A percentile compares a stretch with the other conserved stretches of the same genome.
Conservation (phyloP, 2,888 invertebrate genomes). For the Laothoe populi region DNA sequence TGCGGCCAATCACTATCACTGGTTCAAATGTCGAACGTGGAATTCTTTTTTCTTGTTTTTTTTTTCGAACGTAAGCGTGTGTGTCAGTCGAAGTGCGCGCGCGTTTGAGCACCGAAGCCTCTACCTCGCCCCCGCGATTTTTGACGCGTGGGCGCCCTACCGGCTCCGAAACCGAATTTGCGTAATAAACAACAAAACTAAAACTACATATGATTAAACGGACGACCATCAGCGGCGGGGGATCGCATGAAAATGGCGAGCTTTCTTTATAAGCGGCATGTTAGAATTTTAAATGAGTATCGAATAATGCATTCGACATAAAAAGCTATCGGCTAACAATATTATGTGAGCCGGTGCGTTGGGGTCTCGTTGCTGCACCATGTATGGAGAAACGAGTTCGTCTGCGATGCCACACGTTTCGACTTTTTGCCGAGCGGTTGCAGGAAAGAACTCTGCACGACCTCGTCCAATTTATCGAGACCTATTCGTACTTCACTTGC, state of each 20-base stretch:
- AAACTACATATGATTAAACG: constrained; percentile 38
- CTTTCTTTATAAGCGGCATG: constrained; percentile 81
- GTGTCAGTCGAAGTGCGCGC: constrained; percentile 73
- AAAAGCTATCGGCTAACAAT: constrained; percentile 83
- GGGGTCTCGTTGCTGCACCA: constrained; percentile 77
- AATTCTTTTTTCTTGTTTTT: constrained; percentile 48
- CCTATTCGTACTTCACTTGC: constrained; percentile 51
- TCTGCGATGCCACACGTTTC: constrained; percentile 82
- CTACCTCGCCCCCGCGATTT: constrained; percentile 77
- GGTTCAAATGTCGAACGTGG: constrained; percentile 36
- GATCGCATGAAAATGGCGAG: constrained; percentile 78
- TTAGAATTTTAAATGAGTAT: constrained; percentile 85
- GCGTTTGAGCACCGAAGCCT: constrained; percentile 79
- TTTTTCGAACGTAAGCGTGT: constrained; percentile 66
- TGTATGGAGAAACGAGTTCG: constrained; percentile 83
- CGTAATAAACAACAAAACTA: constrained; percentile 76
- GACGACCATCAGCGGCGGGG: constrained; percentile 76
- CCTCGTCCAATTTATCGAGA: constrained; percentile 57
- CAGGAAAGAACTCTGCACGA: constrained; percentile 72
- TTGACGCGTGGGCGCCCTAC: constrained; percentile 74
- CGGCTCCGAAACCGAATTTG: constrained; percentile 77
- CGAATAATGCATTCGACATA: constrained; percentile 84
- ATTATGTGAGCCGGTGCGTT: constrained; percentile 82
- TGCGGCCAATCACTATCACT: constrained; percentile 45
- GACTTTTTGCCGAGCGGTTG: constrained; percentile 77